Base-by-base conservation (phyloP, 2,113 vertebrate genomes). In the Amazona vittata region DNA sequence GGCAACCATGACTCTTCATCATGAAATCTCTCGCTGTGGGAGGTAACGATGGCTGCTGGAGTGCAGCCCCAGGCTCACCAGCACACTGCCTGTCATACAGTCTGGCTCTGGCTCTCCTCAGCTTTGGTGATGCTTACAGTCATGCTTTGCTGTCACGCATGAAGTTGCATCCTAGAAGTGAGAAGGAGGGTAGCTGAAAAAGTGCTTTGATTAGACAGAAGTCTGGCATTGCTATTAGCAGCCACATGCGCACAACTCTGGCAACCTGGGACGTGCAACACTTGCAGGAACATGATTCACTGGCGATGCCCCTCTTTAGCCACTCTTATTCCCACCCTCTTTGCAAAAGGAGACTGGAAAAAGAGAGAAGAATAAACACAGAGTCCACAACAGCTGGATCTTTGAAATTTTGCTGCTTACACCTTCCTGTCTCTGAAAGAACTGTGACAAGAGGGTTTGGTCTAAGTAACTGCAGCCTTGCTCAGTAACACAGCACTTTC, bases 241-340 rank as follows among this genome's bases (percentile, higher is more conserved):
- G 46, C 62, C 44, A 47, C 24, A 35, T 9, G 37, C 20, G 21
- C 15, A 19, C 0, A 15, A 18, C 10, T 53, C 25, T 37, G 52
- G 28, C 11, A 39, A 19, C 11, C 9, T 0, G 3, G 35, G 41
- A 79, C 0, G 0, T 10, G 11, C 39, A 20, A 10, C 5, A 60
- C 20, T 22, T 83, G 29, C 2, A 73, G 26, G 11, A 82, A 19
- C 33, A 64, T 0, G 0, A 26, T 43, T 86, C 15, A 49, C 75
- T 83, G 57, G 39, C 55, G 4, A 20, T 71, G 39, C 28, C 26
- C 6, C 43, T 55, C 37, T 62, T 89, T 67, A 68, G 10, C 20
- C 29, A 24, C 14, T 71, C 50, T 53, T 79, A 50, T 9, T 69
- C 19, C n/a, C 9, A 44, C 24, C 17, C 4, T 57, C 39, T 67